These are phyloP conservation scores for Oryzias javanicus DNA, from an alignment of 2,113 vertebrate species.

Conservation along the genomic window DNA sequence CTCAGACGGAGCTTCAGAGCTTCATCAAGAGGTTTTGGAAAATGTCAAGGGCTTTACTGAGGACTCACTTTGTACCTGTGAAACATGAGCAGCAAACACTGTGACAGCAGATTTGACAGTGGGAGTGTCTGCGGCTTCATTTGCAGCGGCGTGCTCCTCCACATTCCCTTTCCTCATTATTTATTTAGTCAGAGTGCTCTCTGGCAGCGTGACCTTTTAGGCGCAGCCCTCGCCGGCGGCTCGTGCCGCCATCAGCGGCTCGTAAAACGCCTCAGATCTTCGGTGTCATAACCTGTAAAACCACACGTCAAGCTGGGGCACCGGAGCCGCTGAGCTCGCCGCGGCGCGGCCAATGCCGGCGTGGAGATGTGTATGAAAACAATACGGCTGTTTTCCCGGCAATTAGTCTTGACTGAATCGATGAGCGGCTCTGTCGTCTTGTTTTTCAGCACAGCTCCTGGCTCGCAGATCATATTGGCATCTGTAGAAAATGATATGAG, in stretches of 20 bases:
- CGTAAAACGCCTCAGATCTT: slow-evolving; percentile 37
- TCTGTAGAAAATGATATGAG: slow-evolving; percentile 61
- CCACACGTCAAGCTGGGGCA: slow-evolving; percentile 30
- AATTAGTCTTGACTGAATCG: slow-evolving; percentile 75
- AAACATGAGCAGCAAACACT: slow-evolving; percentile 35
- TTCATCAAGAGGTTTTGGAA: slow-evolving; percentile 29
- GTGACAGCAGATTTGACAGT: slow-evolving; percentile 30
- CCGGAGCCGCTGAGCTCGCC: slow-evolving; percentile 21
- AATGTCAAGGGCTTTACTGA: slow-evolving; percentile 48
- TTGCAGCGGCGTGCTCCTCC: slow-evolving; percentile 39
- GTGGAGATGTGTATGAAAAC: slow-evolving; percentile 61
- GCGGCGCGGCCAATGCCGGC: slow-evolving; percentile 33
- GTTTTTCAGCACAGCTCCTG: slow-evolving; percentile 47
- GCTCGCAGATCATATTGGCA: slow-evolving; percentile 51
- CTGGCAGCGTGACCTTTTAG: slow-evolving; percentile 60
- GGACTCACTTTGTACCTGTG: slow-evolving; percentile 27
- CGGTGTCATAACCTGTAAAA: slow-evolving; percentile 48
- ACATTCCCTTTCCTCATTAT: slow-evolving; percentile 57
- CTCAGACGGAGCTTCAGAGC: slow-evolving; percentile 17
- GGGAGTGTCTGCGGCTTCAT: slow-evolving; percentile 33
- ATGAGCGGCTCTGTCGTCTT: slow-evolving; percentile 65
- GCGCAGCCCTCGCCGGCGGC: slow-evolving; percentile 15
- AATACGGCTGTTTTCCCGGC: slow-evolving; percentile 66
- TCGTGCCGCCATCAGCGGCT: slow-evolving; percentile 16
- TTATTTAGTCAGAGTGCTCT: slow-evolving; percentile 61